Evolutionary conservation across 2,888 invertebrate genomes (phyloP).

Genomic region (Laspeyria flexula): DNA sequence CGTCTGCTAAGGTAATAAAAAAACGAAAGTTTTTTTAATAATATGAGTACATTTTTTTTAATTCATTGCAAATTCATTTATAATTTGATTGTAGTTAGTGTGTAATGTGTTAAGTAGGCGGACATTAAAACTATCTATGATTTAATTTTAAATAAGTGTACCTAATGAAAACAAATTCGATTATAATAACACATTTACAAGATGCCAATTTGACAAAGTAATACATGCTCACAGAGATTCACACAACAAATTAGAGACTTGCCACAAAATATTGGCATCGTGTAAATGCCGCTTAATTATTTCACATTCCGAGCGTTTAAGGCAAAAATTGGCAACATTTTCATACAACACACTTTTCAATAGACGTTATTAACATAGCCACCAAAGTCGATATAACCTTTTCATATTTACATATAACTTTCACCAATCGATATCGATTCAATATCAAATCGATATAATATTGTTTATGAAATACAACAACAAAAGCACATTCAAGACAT

Average conservation of each 20-base stretch:
- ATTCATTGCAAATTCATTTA: neutral
- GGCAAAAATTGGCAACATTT: constrained; percentile 43
- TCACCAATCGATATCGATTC: too few relatives aligned
- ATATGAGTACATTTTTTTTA: too few relatives aligned
- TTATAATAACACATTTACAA: neutral
- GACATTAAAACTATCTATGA: constrained; percentile 20
- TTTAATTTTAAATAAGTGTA: constrained; percentile 14
- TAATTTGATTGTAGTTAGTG: constrained; percentile 13
- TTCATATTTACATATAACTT: constrained; percentile 22
- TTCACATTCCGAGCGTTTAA: constrained; percentile 27
- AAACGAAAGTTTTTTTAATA: too few relatives aligned
- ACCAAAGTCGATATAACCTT: constrained; percentile 15
- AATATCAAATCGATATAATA: too few relatives aligned
- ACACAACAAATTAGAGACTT: too few relatives aligned
- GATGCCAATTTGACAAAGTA: too few relatives aligned
- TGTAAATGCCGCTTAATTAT: constrained; percentile 3
- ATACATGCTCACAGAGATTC: too few relatives aligned
- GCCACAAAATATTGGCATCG: neutral
- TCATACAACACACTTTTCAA: neutral
- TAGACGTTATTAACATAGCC: constrained; percentile 1
- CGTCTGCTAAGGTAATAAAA: neutral
- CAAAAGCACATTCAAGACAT: constrained; percentile 20
- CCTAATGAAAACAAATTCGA: constrained; percentile 7
- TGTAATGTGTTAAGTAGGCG: constrained; percentile 17
- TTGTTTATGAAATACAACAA: constrained; percentile 12